These are phyloP conservation scores for Julus scandinavius DNA, from an alignment of 2,888 invertebrate genomes.

Conservation along the genomic window DNA sequence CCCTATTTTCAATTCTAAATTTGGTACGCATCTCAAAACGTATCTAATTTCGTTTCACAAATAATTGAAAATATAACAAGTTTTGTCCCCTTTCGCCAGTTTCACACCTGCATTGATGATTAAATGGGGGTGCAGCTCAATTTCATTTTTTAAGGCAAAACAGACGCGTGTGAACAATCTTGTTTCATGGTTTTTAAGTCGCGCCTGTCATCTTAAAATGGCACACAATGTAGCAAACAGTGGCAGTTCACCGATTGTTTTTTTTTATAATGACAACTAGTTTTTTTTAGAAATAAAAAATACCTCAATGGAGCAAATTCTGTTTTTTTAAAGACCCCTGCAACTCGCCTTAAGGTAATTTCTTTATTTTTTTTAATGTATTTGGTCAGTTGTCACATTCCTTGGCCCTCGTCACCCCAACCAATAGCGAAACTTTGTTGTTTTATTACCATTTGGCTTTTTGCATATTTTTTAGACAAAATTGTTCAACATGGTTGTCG, in stretches of 20 bases:
- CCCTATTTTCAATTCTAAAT: not conserved
- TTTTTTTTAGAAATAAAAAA: not conserved
- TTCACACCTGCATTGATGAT: not conserved
- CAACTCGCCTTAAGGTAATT: not conserved
- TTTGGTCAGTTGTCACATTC: conserved; percentile 22
- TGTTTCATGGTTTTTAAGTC: conserved; percentile 2
- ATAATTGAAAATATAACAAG: not conserved
- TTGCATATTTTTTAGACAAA: not conserved
- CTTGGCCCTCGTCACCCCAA: not conserved
- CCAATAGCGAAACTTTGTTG: not conserved
- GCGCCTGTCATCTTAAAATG: not conserved
- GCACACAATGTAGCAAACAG: not conserved
- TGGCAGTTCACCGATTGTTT: conserved; percentile 16
- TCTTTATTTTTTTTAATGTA: not conserved
- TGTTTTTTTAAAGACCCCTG: conserved; percentile 6
- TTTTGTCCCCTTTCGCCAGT: not conserved
- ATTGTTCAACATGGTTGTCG: conserved; percentile 16
- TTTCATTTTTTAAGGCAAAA: not conserved
- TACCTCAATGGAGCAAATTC: not conserved
- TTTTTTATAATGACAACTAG: not conserved
- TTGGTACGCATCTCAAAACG: not conserved
- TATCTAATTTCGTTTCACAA: not conserved
- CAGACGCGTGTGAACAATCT: conserved; percentile 1
- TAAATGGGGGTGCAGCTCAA: not conserved
- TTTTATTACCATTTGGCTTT: not conserved